Evolutionary conservation across 2,113 vertebrate species (phyloP).

Genomic region (Brachionichthys hirsutus): DNA sequence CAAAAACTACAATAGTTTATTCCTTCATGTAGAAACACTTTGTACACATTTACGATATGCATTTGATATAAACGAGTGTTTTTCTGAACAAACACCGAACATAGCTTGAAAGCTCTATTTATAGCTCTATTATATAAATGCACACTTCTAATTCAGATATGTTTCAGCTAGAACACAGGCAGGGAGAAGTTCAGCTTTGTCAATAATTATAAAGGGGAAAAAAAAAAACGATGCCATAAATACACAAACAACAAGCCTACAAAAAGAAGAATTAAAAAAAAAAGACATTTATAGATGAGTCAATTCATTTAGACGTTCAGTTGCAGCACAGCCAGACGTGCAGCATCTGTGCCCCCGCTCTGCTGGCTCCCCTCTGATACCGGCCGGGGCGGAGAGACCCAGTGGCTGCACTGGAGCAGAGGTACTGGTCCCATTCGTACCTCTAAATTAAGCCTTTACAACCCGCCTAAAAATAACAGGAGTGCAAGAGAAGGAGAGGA

Average conservation of each 20-base stretch:
- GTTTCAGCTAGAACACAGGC: conserved; percentile 34
- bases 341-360: conserved; percentile 35
- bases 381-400: conserved; percentile 29
- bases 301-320: conserved; percentile 48
- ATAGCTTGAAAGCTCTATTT: conserved; percentile 25
- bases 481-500: neutral
- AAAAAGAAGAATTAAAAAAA: conserved; percentile 51
- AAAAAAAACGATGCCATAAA: conserved; percentile 56
- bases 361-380: conserved; percentile 29
- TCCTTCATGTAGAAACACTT: conserved; percentile 63
- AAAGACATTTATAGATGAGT: conserved; percentile 30
- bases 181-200: conserved; percentile 25
- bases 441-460: conserved; percentile 50
- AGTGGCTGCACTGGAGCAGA: neutral
- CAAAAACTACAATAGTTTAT: conserved; percentile 56
- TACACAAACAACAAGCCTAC: conserved; percentile 54
- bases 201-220: conserved; percentile 41
- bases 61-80: conserved; percentile 36
- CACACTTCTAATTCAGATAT: conserved; percentile 37
- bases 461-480: conserved; percentile 68
- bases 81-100: conserved; percentile 43
- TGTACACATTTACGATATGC: conserved; percentile 67
- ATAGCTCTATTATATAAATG: conserved; percentile 21
- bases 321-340: conserved; percentile 46
- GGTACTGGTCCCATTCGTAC: conserved; percentile 35